Percentiles rank a stretch among this genome's conserved stretches.
Conservation (phyloP, 2,797 vertebrate species). For the Typhlichthys eigenmanni region DNA sequence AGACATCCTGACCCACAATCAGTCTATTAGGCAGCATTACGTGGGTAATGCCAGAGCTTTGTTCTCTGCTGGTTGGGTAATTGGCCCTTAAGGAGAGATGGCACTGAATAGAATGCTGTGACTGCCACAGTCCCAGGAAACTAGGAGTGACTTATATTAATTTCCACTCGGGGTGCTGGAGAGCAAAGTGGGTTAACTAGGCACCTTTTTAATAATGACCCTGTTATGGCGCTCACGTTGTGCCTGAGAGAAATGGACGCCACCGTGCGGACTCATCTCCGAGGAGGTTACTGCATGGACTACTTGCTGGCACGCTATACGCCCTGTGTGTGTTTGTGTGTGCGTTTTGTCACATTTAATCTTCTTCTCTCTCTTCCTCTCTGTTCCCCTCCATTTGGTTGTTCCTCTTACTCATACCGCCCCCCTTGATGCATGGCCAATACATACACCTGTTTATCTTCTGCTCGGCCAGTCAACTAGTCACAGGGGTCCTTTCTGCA, state of each 20-base stretch:
- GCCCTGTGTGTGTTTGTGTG: slow-evolving; percentile 31
- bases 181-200: slow-evolving; percentile 71
- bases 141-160: slow-evolving; percentile 57
- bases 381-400: slow-evolving; percentile 15
- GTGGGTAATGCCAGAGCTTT: slow-evolving; percentile 53
- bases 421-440: slow-evolving; percentile 69
- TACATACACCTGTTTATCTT: slow-evolving; percentile 74
- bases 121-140: slow-evolving; percentile 51
- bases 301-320: slow-evolving; percentile 32
- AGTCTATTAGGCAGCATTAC: slow-evolving; percentile 61
- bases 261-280: slow-evolving; percentile 55
- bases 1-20: slow-evolving; percentile 61
- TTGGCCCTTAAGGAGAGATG: slow-evolving; percentile 61
- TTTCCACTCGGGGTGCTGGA: slow-evolving; percentile 69
- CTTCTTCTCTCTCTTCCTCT: slow-evolving; percentile 9
- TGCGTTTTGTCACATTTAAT: slow-evolving; percentile 23
- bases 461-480: slow-evolving; percentile 62
- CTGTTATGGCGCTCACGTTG: slow-evolving; percentile 66
- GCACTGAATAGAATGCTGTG: slow-evolving; percentile 52
- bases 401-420: slow-evolving; percentile 41
- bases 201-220: slow-evolving; percentile 73
- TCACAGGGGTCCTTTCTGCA: slow-evolving; percentile 53
- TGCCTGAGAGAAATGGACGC: slow-evolving; percentile 70
- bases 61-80: slow-evolving; percentile 59
- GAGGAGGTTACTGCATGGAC: slow-evolving; percentile 44